A percentile compares a stretch with the other conserved stretches of the same genome.
These are phyloP conservation scores for Monomorium pharaonis DNA, from an alignment of 1,140 invertebrate species.

Conservation along the genomic window DNA sequence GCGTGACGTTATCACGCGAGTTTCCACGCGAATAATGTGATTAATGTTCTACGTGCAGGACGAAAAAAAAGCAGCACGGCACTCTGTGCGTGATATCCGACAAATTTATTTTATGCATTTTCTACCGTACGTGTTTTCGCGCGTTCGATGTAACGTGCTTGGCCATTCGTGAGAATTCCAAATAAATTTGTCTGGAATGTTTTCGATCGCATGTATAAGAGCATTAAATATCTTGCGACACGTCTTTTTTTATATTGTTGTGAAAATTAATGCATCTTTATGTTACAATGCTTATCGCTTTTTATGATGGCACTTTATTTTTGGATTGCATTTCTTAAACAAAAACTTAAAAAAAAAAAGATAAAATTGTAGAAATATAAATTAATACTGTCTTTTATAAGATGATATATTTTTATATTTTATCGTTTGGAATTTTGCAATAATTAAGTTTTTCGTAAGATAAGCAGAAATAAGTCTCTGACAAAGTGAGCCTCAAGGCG, in stretches of 20 bases:
- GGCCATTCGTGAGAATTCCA: slow-evolving; percentile 29
- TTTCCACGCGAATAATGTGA: slow-evolving; percentile 57
- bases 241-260: background rate
- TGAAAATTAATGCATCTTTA: background rate
- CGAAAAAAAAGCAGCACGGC: slow-evolving; percentile 35
- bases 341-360: background rate
- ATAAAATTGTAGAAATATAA: too few relatives aligned
- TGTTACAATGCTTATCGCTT: background rate
- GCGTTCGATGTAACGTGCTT: slow-evolving; percentile 37
- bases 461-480: too few relatives aligned
- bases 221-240: slow-evolving; percentile 17
- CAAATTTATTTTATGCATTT: slow-evolving; percentile 60
- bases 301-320: background rate
- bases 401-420: too few relatives aligned
- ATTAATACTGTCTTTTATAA: too few relatives aligned
- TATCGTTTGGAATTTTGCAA: too few relatives aligned
- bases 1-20: slow-evolving; percentile 43
- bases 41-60: slow-evolving; percentile 46
- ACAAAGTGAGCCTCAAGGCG: too few relatives aligned
- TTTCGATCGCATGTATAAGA: slow-evolving; percentile 18
- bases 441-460: too few relatives aligned
- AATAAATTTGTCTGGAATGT: slow-evolving; percentile 46
- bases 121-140: slow-evolving; percentile 22
- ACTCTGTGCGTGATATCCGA: slow-evolving; percentile 49
- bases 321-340: too few relatives aligned